Conservation (phyloP, 2,888 invertebrate species). For the Acronicta leporina region DNA sequence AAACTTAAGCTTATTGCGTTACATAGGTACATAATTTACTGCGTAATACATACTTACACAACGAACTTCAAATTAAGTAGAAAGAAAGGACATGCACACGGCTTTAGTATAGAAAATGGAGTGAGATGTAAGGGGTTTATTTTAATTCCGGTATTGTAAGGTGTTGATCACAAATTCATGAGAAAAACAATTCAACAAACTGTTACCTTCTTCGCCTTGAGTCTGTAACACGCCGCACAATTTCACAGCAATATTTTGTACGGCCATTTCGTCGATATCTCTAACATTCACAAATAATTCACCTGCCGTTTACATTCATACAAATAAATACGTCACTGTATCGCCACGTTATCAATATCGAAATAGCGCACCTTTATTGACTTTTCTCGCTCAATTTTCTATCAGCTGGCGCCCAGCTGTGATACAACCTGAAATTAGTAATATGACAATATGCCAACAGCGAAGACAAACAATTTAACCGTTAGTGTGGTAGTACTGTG, state of each 20-base stretch:
- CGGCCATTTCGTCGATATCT: constrained; percentile 75
- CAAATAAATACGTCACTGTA: constrained; percentile 56
- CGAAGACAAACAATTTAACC: constrained; percentile 49
- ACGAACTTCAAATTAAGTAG: not conserved
- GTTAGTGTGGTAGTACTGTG: constrained; percentile 55
- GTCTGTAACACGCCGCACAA: constrained; percentile 88
- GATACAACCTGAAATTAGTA: constrained; percentile 72
- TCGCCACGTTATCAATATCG: constrained; percentile 69
- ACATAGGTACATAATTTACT: constrained; percentile 4
- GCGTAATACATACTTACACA: constrained; percentile 11
- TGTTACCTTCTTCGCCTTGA: constrained; percentile 83
- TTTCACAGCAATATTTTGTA: constrained; percentile 89
- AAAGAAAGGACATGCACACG: not conserved
- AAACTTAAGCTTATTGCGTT: constrained; percentile 1
- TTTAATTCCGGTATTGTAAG: not conserved
- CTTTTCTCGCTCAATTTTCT: constrained; percentile 82
- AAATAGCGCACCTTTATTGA: constrained; percentile 75
- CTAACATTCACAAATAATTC: constrained; percentile 53
- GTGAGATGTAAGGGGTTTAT: too few species aligned
- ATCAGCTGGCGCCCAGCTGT: constrained; percentile 88
- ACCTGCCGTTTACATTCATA: constrained; percentile 65
- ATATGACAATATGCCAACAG: constrained; percentile 67
- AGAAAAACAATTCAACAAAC: constrained; percentile 20
- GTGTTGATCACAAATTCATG: constrained; percentile 34
- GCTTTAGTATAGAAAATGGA: constrained; percentile 6